Percentiles rank a stretch among this genome's conserved stretches.
Evolutionary conservation across 2,113 vertebrate species (phyloP).

Genomic region (Callorhinus ursinus): DNA sequence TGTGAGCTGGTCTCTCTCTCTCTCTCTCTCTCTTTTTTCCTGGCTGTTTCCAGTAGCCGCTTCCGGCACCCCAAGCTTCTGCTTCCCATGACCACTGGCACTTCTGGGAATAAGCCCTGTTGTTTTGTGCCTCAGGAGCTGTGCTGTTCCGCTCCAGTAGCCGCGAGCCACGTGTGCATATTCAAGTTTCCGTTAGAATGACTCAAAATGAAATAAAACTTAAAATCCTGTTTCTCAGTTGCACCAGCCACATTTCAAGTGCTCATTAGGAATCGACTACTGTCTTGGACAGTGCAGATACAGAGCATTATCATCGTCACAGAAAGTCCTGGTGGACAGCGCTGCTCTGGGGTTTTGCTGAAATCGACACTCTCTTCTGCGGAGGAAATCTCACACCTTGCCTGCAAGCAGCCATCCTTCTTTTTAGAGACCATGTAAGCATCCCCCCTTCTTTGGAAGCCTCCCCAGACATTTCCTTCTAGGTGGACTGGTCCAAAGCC

Average conservation of each 20-base stretch:
- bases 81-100: background rate
- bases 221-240: background rate
- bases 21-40: background rate
- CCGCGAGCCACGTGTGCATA: background rate
- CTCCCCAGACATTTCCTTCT: background rate
- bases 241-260: background rate
- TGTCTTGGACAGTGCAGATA: background rate
- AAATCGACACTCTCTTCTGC: background rate
- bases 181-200: slow-evolving; percentile 16
- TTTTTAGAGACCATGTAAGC: background rate
- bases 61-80: background rate
- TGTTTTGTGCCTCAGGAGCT: background rate
- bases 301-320: background rate
- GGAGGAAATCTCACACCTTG: background rate
- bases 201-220: slow-evolving; percentile 7
- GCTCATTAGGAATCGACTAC: background rate
- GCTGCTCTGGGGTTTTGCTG: background rate
- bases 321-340: background rate
- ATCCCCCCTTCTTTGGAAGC: background rate
- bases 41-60: background rate
- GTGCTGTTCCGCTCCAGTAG: background rate
- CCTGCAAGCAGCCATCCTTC: background rate
- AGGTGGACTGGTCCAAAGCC: background rate
- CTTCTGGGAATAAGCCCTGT: background rate
- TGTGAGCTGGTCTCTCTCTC: background rate